phyloP scores from a whole-genome alignment of 1,140 invertebrate species.

The Drosophila nasuta region DNA sequence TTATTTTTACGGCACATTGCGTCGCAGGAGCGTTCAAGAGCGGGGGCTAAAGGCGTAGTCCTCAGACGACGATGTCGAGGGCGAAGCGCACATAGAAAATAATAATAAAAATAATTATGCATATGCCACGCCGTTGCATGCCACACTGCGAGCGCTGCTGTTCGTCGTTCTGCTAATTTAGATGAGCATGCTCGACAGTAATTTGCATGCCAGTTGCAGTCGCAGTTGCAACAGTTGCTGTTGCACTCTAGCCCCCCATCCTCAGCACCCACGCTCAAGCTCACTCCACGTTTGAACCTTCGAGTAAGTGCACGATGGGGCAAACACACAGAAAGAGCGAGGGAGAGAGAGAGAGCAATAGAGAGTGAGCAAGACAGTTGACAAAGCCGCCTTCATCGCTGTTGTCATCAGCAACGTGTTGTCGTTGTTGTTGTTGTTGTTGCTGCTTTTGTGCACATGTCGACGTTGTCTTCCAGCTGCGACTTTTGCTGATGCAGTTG shows the following conservation, averaged over 20 bases:
- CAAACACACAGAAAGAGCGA: slow-evolving; percentile 13
- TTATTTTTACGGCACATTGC: slow-evolving; percentile 82
- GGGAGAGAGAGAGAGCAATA: slow-evolving; percentile 23
- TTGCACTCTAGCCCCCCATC: slow-evolving; percentile 30
- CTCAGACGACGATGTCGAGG: slow-evolving; percentile 18
- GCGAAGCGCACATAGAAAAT: slow-evolving; percentile 60
- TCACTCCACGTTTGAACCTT: background rate
- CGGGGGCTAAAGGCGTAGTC: background rate
- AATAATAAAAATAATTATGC: slow-evolving; percentile 83
- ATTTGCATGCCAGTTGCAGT: slow-evolving; percentile 81
- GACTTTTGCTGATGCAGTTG: slow-evolving; percentile 33
- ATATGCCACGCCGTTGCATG: slow-evolving; percentile 68
- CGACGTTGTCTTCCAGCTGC: slow-evolving; percentile 16
- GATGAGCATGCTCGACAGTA: slow-evolving; percentile 82
- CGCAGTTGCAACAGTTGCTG: slow-evolving; percentile 45
- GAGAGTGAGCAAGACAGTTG: slow-evolving; percentile 53
- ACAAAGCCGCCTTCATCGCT: slow-evolving; percentile 73
- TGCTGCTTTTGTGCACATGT: slow-evolving; percentile 19
- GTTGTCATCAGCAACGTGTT: slow-evolving; percentile 28
- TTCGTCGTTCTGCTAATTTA: slow-evolving; percentile 68
- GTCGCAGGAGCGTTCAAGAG: slow-evolving; percentile 45
- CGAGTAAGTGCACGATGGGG: too few relatives aligned
- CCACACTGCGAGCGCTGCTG: slow-evolving; percentile 5
- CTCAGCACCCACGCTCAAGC: slow-evolving; percentile 2
- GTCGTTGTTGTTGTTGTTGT: slow-evolving; percentile 1